These are phyloP conservation scores for Leptonema lineaticorne DNA, from an alignment of 1,140 invertebrate genomes.

Conservation along the genomic window DNA sequence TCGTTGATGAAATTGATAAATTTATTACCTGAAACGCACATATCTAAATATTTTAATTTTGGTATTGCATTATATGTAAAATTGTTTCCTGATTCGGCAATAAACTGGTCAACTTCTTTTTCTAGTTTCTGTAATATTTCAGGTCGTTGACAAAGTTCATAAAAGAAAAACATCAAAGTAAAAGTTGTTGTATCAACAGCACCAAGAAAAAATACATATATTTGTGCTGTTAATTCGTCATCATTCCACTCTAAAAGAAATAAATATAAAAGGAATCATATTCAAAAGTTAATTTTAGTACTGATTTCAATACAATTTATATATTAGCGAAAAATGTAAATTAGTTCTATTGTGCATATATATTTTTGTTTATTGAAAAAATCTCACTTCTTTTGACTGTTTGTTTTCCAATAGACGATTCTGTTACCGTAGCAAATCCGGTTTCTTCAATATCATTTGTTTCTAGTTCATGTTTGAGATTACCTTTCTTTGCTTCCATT, in stretches of 20 bases:
- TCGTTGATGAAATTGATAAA: neutral
- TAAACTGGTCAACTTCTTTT: conserved; percentile 56
- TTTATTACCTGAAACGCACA: conserved; percentile 55
- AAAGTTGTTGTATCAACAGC: conserved; percentile 66
- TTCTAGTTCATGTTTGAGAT: neutral
- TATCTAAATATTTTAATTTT: conserved; percentile 66
- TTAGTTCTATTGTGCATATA: neutral
- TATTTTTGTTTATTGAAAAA: neutral
- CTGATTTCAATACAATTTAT: neutral
- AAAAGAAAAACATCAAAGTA: conserved; percentile 54
- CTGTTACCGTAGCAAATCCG: conserved; percentile 54
- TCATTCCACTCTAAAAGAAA: conserved; percentile 41
- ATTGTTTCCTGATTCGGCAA: conserved; percentile 48
- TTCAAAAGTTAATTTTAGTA: neutral
- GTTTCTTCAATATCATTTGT: conserved; percentile 40
- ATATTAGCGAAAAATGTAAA: neutral
- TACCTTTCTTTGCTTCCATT: conserved; percentile 44
- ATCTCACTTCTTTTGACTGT: conserved; percentile 22
- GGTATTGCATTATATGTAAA: conserved; percentile 56
- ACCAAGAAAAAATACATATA: conserved; percentile 51
- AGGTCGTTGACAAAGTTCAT: conserved; percentile 58
- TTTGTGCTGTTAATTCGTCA: conserved; percentile 42
- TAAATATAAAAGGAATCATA: too few species aligned
- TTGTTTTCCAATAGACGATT: conserved; percentile 46
- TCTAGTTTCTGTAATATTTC: conserved; percentile 61